Evolutionary conservation across 1,140 invertebrate genomes (phyloP).

Genomic region (Drosophila cardini): DNA sequence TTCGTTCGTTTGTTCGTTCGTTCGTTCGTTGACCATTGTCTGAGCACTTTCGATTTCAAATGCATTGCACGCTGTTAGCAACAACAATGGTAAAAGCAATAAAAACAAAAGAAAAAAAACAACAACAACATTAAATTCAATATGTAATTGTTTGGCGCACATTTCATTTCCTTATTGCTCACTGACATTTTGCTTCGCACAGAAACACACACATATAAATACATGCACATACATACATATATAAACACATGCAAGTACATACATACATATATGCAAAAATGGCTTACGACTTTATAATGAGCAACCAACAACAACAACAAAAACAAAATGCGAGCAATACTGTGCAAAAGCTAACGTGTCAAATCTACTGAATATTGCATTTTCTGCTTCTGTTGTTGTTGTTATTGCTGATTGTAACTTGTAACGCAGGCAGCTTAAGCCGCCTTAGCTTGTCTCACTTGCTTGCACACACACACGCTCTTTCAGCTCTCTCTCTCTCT

Average conservation of each 20-base stretch:
- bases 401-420: slow-evolving; percentile 41
- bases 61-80: slow-evolving; percentile 40
- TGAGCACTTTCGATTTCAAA: slow-evolving; percentile 61
- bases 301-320: slow-evolving; percentile 51
- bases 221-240: slow-evolving; percentile 24
- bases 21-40: slow-evolving; percentile 51
- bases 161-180: slow-evolving; percentile 83
- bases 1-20: slow-evolving; percentile 23
- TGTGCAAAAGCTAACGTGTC: slow-evolving; percentile 39
- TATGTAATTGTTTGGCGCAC: slow-evolving; percentile 78
- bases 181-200: slow-evolving; percentile 75
- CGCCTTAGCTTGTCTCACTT: slow-evolving; percentile 35
- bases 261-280: slow-evolving; percentile 54
- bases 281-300: slow-evolving; percentile 80
- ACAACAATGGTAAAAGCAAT: slow-evolving; percentile 17
- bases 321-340: slow-evolving; percentile 46
- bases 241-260: slow-evolving; percentile 32
- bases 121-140: slow-evolving; percentile 53
- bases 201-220: slow-evolving; percentile 37
- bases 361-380: slow-evolving; percentile 45
- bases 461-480: slow-evolving; percentile 3
- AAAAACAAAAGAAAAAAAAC: slow-evolving; percentile 19
- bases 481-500: slow-evolving; percentile 17
- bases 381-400: slow-evolving; percentile 30
- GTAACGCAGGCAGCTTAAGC: slow-evolving; percentile 55